Evolutionary conservation across 2,797 vertebrate species (phyloP).

Genomic region (Microcaecilia unicolor): DNA sequence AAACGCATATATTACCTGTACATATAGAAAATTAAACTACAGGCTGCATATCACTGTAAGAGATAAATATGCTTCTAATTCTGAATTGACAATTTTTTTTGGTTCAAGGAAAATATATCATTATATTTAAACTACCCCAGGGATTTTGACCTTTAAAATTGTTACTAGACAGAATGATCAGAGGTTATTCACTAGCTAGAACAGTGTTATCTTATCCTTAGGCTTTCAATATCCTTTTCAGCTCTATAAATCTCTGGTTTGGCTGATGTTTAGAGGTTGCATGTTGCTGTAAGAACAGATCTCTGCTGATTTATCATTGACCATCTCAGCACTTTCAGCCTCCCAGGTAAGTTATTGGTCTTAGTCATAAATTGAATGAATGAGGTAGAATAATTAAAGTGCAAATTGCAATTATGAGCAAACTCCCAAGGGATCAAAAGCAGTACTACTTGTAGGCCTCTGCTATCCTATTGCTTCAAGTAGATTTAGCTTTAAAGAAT

Average conservation of each 20-base stretch:
- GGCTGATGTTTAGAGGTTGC: background rate
- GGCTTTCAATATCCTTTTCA: constrained; percentile 12
- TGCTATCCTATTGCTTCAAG: constrained; percentile 37
- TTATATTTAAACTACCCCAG: too few relatives aligned
- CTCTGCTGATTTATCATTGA: constrained; percentile 21
- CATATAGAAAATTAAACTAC: too few relatives aligned
- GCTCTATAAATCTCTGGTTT: constrained; percentile 15
- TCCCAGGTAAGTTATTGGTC: constrained; percentile 30
- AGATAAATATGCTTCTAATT: too few relatives aligned
- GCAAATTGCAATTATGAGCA: constrained; percentile 47
- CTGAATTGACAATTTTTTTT: too few relatives aligned
- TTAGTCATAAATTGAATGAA: constrained; percentile 53
- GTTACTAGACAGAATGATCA: constrained; percentile 34
- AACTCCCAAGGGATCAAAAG: constrained; percentile 45
- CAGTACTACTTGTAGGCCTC: constrained; percentile 24
- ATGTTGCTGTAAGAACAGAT: constrained; percentile 8
- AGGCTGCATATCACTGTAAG: too few relatives aligned
- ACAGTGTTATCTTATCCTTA: constrained; percentile 6
- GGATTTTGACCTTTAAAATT: constrained; percentile 30
- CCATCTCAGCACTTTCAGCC: constrained; percentile 35
- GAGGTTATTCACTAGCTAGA: constrained; percentile 20
- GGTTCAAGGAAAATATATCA: constrained; percentile 3
- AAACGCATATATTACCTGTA: too few relatives aligned
- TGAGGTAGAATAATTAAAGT: constrained; percentile 52
- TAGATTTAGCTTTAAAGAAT: constrained; percentile 45